Conservation (phyloP, 2,888 invertebrate genomes). For the Callimorpha dominula region DNA sequence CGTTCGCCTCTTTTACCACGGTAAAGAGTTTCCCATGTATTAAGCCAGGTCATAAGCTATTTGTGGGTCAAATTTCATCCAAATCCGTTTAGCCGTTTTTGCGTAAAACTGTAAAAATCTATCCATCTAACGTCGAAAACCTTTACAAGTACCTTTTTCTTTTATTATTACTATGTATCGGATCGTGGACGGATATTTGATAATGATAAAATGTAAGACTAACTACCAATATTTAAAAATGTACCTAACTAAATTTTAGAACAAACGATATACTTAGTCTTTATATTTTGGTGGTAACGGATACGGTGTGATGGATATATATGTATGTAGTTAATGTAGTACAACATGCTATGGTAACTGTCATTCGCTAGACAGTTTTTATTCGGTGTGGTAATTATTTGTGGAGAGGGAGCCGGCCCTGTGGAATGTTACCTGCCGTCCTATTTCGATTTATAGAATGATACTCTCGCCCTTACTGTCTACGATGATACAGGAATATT, state of each 20-base stretch:
- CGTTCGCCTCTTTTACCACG: too few species aligned
- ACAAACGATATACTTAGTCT: not conserved
- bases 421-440: slow-evolving; percentile 72
- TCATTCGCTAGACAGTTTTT: slow-evolving; percentile 66
- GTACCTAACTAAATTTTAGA: not conserved
- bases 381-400: slow-evolving; percentile 63
- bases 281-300: slow-evolving; percentile 50
- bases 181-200: not conserved
- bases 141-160: not conserved
- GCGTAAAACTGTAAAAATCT: too few species aligned
- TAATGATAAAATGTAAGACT: not conserved
- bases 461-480: slow-evolving; percentile 42
- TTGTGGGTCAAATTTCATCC: too few species aligned
- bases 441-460: slow-evolving; percentile 55
- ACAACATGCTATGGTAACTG: slow-evolving; percentile 54
- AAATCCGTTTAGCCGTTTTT: too few species aligned
- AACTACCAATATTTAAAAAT: not conserved
- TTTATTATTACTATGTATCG: not conserved
- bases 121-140: too few species aligned
- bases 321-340: slow-evolving; percentile 27
- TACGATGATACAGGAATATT: slow-evolving; percentile 41
- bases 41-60: too few species aligned
- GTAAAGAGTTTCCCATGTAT: too few species aligned
- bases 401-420: slow-evolving; percentile 45
- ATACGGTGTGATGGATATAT: slow-evolving; percentile 48